Evolutionary conservation across 2,113 vertebrate genomes (phyloP).

Genomic region (Paradisaea rubra): DNA sequence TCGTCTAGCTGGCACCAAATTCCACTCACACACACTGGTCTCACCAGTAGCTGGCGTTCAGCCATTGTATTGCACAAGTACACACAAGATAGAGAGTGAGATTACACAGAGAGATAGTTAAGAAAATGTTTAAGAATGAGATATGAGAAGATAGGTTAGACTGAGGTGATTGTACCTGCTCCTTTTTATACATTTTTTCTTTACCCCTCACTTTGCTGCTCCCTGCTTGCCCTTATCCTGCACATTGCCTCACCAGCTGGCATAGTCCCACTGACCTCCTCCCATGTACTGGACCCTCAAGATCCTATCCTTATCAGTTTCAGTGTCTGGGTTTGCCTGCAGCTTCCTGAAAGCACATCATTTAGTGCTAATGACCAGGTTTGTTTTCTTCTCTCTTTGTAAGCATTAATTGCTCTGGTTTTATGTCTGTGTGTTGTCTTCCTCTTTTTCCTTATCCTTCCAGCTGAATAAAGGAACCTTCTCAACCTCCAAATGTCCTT

Average conservation of each 20-base stretch:
- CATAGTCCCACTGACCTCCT: not conserved
- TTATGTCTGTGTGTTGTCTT: not conserved
- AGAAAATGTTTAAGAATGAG: not conserved
- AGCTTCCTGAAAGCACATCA: not conserved
- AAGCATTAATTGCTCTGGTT: not conserved
- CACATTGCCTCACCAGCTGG: not conserved
- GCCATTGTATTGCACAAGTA: not conserved
- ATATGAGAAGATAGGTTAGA: not conserved
- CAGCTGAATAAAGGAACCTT: not conserved
- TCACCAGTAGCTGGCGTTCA: not conserved
- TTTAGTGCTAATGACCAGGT: not conserved
- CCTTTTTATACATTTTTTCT: not conserved
- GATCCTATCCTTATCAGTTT: not conserved
- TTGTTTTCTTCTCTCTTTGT: not conserved
- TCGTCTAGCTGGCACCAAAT: not conserved
- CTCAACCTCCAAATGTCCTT: not conserved
- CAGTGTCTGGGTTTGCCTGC: not conserved
- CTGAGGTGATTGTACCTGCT: rapidly evolving
- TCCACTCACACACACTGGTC: not conserved
- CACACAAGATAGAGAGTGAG: not conserved
- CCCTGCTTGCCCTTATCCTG: not conserved
- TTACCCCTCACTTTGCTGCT: not conserved
- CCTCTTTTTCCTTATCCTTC: not conserved
- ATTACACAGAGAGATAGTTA: not conserved
- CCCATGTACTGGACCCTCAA: not conserved